Conservation (phyloP, 2,888 invertebrate species). For the Neoascia interrupta region DNA sequence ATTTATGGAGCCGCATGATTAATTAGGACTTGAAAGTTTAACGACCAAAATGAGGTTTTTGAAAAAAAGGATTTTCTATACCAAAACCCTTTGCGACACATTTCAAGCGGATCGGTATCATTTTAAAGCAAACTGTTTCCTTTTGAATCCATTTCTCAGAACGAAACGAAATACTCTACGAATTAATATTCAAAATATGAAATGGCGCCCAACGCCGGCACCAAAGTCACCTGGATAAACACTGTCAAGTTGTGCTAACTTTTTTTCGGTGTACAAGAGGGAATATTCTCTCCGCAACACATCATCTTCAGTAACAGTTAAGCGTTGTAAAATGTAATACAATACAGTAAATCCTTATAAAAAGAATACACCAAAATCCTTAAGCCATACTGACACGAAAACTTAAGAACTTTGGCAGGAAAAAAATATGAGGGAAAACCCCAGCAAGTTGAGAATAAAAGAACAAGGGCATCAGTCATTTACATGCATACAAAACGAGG, state of each 20-base stretch:
- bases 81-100: too few relatives aligned
- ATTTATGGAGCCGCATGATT: conserved; percentile 46
- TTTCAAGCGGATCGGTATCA: too few relatives aligned
- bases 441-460: conserved; percentile 7
- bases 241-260: conserved; percentile 41
- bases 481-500: conserved; percentile 48
- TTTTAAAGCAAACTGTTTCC: too few relatives aligned
- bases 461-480: conserved; percentile 61
- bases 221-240: conserved; percentile 37
- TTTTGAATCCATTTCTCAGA: too few relatives aligned
- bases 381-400: conserved; percentile 12
- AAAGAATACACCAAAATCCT: conserved; percentile 13
- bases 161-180: too few relatives aligned
- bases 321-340: conserved; percentile 52
- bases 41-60: too few relatives aligned
- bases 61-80: too few relatives aligned
- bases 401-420: too few relatives aligned
- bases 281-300: background rate
- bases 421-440: too few relatives aligned
- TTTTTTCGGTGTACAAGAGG: background rate
- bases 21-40: conserved; percentile 28
- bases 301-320: conserved; percentile 51
- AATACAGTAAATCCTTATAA: conserved; percentile 36
- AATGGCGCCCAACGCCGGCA: conserved; percentile 41
- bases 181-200: conserved; percentile 35